A percentile compares a stretch with the other conserved stretches of the same genome.
Evolutionary conservation across 2,113 vertebrate genomes (phyloP).

Genomic region (Alethe castanea): DNA sequence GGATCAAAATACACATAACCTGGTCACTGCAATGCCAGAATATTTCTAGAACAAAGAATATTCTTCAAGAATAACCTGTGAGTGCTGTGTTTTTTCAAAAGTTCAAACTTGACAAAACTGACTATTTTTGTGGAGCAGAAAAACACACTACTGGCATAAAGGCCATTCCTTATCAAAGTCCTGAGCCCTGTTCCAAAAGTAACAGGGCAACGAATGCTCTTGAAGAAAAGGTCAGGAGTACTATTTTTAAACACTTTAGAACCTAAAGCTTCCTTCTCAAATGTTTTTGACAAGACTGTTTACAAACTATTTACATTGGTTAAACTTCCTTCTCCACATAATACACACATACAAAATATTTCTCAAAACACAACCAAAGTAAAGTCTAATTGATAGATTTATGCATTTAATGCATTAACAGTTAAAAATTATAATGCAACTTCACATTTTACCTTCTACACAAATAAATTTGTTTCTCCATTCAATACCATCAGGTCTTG

Average conservation of each 20-base stretch:
- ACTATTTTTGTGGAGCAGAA: background rate
- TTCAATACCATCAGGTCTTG: constrained; percentile 77
- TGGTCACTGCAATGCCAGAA: background rate
- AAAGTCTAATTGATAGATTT: background rate
- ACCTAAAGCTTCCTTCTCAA: constrained; percentile 50
- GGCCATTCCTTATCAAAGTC: background rate
- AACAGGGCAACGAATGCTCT: background rate
- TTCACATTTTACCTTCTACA: constrained; percentile 86
- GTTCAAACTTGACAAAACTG: background rate
- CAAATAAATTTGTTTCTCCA: constrained; percentile 96
- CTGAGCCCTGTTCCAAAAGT: constrained; percentile 5
- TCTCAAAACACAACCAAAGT: background rate
- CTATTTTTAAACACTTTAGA: constrained; percentile 50
- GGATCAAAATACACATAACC: background rate
- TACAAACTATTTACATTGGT: background rate
- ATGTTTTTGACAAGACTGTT: background rate
- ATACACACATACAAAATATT: background rate
- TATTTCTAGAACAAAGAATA: background rate
- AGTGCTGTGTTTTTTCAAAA: background rate
- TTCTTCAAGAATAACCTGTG: background rate
- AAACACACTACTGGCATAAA: background rate
- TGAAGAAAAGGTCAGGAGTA: constrained; percentile 49
- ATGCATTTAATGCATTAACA: background rate
- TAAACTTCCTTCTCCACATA: background rate
- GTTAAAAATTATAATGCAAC: background rate